Conservation (phyloP, 2,888 invertebrate genomes). For the Rhamphomyia laevipes region DNA sequence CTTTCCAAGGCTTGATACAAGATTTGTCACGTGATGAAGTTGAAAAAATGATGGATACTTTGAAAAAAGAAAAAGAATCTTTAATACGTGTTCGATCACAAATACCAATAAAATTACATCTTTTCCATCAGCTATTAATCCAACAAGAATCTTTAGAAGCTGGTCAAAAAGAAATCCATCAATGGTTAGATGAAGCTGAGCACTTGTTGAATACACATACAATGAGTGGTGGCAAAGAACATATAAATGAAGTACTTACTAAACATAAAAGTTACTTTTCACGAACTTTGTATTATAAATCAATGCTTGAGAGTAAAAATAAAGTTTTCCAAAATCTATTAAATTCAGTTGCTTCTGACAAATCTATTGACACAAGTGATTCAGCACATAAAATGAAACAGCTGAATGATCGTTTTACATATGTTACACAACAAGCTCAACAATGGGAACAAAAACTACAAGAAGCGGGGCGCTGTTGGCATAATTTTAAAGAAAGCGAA, state of each 20-base stretch:
- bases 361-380: slow-evolving; percentile 61
- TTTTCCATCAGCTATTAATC: slow-evolving; percentile 69
- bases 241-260: slow-evolving; percentile 63
- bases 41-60: slow-evolving; percentile 74
- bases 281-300: slow-evolving; percentile 78
- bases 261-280: slow-evolving; percentile 79
- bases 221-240: slow-evolving; percentile 54
- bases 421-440: slow-evolving; percentile 62
- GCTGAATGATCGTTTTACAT: slow-evolving; percentile 72
- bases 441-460: slow-evolving; percentile 68
- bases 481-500: slow-evolving; percentile 67
- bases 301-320: slow-evolving; percentile 90
- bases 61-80: slow-evolving; percentile 82
- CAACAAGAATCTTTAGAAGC: slow-evolving; percentile 84
- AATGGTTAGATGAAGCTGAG: slow-evolving; percentile 81
- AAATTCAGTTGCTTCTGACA: slow-evolving; percentile 61
- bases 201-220: slow-evolving; percentile 48
- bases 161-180: slow-evolving; percentile 73
- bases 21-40: slow-evolving; percentile 84
- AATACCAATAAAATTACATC: slow-evolving; percentile 69
- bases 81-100: slow-evolving; percentile 72
- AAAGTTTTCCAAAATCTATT: slow-evolving; percentile 82
- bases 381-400: slow-evolving; percentile 61
- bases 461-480: slow-evolving; percentile 72
- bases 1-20: slow-evolving; percentile 81